Base-by-base conservation (phyloP, 2,113 vertebrate genomes). In the Chloebia gouldiae region DNA sequence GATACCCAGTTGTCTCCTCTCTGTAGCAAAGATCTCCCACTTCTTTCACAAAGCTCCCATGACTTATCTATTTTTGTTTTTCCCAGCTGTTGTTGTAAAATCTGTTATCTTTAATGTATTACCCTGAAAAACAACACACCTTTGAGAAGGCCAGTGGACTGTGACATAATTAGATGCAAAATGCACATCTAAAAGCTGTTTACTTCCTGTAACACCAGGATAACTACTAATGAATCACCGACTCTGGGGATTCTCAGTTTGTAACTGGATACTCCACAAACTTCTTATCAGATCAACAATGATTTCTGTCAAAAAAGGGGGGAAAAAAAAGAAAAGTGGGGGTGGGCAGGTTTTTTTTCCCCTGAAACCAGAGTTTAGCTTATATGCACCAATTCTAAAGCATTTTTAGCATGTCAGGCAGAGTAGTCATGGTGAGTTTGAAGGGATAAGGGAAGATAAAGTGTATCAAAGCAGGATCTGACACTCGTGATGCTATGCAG, bases 401-500 rank as follows among this genome's bases (percentile, higher is more conserved):
- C 94, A 89, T 96, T 77, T 97, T 95, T 96, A 97, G 96, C 88
- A 45, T 95, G 96, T 96, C 94, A 91, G 73, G 96, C 79, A 42
- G 96, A 96, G 96, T 94, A 92, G 97, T 97, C 97, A 96, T 91
- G 97, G 97, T 89, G 97, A 94, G 76, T 96, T 96, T 89, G 96
- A 96, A 94, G 90, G 96, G 95, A 97, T 97, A 96, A 98, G 97
- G 64, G 86, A 92, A 97, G 97, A 98, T 96, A 96, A 97, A 98
- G 95, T 86, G 93, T 96, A 97, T 98, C 98, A 97, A 98, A 98
- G 98, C 95, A 94, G 91, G 86, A 96, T 97, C 91, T 97, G 97
- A 98, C 98, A 97, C 94, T 81, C 35, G 45, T 97, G 98, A 98
- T 96, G 97, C 96, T 97, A 89, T 31, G 96, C 98, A 97, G 98